These are phyloP conservation scores for Brachionichthys hirsutus DNA, from an alignment of 2,113 vertebrate species.

Conservation along the genomic window DNA sequence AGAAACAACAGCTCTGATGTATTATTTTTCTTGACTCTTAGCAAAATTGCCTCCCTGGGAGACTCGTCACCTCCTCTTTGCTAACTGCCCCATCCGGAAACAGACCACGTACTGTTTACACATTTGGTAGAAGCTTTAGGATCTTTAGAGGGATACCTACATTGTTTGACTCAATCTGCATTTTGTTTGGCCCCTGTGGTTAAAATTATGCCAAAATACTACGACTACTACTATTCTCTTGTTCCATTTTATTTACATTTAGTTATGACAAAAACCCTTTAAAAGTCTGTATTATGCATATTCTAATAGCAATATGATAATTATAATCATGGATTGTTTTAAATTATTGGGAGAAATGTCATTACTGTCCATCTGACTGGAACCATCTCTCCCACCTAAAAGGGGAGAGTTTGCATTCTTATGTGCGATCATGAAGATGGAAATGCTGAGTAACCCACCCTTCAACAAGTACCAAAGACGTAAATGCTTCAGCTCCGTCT, in stretches of 20 bases:
- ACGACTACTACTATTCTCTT: too few relatives aligned
- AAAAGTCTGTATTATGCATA: too few relatives aligned
- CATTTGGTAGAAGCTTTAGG: slow-evolving; percentile 13
- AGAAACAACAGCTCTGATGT: slow-evolving; percentile 6
- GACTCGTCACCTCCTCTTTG: slow-evolving; percentile 3
- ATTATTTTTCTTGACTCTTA: slow-evolving; percentile 19
- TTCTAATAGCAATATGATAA: too few relatives aligned
- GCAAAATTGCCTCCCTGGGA: slow-evolving; percentile 2
- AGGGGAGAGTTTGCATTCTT: slow-evolving; percentile 25
- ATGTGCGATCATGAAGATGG: slow-evolving; percentile 29
- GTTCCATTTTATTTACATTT: too few relatives aligned
- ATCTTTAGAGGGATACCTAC: neutral
- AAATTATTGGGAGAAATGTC: neutral
- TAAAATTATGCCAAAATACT: too few relatives aligned
- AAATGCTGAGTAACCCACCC: slow-evolving; percentile 26
- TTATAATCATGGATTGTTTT: neutral
- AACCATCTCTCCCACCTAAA: neutral
- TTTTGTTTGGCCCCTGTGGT: too few relatives aligned
- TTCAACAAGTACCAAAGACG: slow-evolving; percentile 39
- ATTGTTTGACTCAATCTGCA: too few relatives aligned
- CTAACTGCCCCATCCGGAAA: slow-evolving; percentile 15
- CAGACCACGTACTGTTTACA: slow-evolving; percentile 13
- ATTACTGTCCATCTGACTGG: slow-evolving; percentile 25
- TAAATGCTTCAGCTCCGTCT: slow-evolving; percentile 14
- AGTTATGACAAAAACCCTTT: too few relatives aligned